Percentiles rank a stretch among this genome's conserved stretches.
Conservation (phyloP, 2,888 invertebrate species). For the Calameuta pallipes region DNA sequence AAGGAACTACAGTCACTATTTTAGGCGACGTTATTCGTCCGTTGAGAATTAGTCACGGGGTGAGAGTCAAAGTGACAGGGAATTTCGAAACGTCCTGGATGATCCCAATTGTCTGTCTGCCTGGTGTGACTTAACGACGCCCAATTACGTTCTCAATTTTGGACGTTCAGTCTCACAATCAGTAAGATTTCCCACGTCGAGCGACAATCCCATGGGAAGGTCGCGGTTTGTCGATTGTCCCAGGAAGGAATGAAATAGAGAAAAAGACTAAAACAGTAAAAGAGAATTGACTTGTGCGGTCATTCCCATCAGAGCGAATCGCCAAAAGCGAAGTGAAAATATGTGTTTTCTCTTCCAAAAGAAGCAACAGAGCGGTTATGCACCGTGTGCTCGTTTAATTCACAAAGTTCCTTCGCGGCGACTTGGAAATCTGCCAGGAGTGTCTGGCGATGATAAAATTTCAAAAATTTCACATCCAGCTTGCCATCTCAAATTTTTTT, state of each 20-base stretch:
- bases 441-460: background rate
- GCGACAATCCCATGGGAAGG: background rate
- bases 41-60: background rate
- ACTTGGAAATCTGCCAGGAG: background rate
- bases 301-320: background rate
- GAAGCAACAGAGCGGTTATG: background rate
- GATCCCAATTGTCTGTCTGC: background rate
- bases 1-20: background rate
- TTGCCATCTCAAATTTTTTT: background rate
- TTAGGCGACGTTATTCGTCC: background rate
- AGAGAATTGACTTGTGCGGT: background rate
- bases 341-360: background rate
- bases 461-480: background rate
- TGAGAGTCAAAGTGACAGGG: background rate
- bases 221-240: background rate
- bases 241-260: background rate
- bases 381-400: background rate
- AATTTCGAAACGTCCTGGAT: background rate
- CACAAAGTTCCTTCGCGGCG: background rate
- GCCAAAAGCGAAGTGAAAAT: background rate
- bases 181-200: background rate
- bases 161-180: background rate
- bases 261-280: background rate
- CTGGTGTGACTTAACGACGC: background rate
- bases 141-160: background rate